Base-by-base conservation (phyloP, 2,797 vertebrate species). In the Vespertilio murinus region DNA sequence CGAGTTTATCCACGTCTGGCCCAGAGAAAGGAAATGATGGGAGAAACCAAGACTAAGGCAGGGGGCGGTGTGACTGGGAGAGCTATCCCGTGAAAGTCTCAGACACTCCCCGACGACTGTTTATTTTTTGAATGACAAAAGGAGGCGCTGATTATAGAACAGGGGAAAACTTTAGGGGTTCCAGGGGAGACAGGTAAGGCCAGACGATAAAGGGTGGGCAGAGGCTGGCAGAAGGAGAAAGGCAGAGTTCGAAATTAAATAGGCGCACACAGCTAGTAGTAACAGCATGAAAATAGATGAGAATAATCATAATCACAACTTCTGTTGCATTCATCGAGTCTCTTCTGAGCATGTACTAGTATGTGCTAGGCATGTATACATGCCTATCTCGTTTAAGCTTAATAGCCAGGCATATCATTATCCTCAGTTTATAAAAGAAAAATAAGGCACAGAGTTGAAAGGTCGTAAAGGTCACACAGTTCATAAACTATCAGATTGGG, bases 1-100 rank as follows among this genome's bases (percentile, higher is more conserved):
- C 97, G 97, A 96, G 97, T 96, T 97, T 96, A 97, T 96, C 96
- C 95, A 98, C 96, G 95, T 97, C 98, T 97, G 96, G 97, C 96
- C 96, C 97, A 97, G 95, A 96, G 97, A 97, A 96, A 97, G 97
- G 95, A 97, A 94, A 97, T 88, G 92, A 83, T 97, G 97, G 94
- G 95, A 95, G 94, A 94, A 97, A 91, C 23, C 14, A 49, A 80
- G 82, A 67, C 18, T 1, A 73, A 83, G 85, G 49, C 38, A 64
- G 61, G 82, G 65, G 90, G 79, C 3, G 20, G 84, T 3, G 35
- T 67, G 59, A 73, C 67, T 17, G 18, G 16, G 8, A 69, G 13
- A 73, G 54, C 64, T 59, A 30, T 25, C 47, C 85, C 17, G 0
- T 12, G 75, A 84, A 64, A 47, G 56, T 71, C 75, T 67, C 49